Evolutionary conservation across 2,888 invertebrate genomes (phyloP), one percentile per base, ranked within the genome.

Genomic region (Tenodera sinensis): DNA sequence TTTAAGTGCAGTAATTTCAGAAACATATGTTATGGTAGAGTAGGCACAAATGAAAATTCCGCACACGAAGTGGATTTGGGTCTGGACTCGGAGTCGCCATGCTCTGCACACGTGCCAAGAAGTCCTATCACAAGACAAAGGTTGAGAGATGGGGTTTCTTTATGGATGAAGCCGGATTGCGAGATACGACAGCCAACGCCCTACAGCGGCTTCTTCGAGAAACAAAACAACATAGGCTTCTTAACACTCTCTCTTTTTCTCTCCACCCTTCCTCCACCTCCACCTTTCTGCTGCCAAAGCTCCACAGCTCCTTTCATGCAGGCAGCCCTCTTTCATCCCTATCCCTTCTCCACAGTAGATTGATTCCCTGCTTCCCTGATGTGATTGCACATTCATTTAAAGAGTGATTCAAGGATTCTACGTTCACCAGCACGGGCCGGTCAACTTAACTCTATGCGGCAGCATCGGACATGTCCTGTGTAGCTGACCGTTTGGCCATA

Each of bases 381-480:
- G 89, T 89, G 89, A 89, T 89, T 88, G 89, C 88, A 88, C 89
- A 88, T 85, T 83, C 89, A 89, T 89, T 89, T 88, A 89, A 88
- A 87, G 54, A 71, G 54, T 71, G 54, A 71, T 71, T 71, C 54
- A 71, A 71, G 54, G 54, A 42, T 71, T 71, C 54, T 71, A 2
- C 54, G 54, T 71, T 71, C 54, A 71, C 54, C 12, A 6, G 54
- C 54, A 20, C 54, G 20, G 54, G 3, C 20, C 54, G 20, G 54
- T 71, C 54, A 71, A 25, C 15, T 15, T 54, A 54, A 54, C 15
- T 14, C 54, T 15, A 15, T 4, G 3, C 20, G 25, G 42, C 42
- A 42, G 42, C 6, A 12, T 12, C 42, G 12, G 1, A 12, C 12
- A 2, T 12, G 42, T 12, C 3, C 42, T 3, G 3, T 3, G 3